Evolutionary conservation across 2,888 invertebrate species (phyloP).

Genomic region (Acanthosepion esculentum): DNA sequence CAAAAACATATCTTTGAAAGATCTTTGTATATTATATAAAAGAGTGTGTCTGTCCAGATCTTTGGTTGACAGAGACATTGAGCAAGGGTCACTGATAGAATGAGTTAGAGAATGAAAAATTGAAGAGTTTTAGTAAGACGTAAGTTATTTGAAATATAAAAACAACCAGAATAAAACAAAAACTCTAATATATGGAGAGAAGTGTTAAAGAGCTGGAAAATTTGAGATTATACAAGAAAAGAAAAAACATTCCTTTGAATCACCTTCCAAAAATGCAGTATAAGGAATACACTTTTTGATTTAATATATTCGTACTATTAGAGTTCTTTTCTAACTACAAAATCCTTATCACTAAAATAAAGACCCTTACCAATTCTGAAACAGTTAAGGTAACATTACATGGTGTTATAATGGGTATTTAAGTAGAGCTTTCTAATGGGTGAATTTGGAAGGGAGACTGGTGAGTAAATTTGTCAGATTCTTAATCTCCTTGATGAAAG

Average conservation of each 20-base stretch:
- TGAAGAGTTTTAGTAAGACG: background rate
- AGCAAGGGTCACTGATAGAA: no score
- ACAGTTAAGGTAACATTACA: background rate
- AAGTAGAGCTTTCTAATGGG: background rate
- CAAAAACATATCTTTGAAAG: no score
- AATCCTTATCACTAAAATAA: background rate
- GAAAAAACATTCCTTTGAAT: background rate
- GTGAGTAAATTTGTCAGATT: conserved; percentile 10
- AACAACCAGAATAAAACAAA: no score
- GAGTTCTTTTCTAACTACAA: background rate
- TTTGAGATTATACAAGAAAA: background rate
- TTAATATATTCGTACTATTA: background rate
- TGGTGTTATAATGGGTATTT: background rate
- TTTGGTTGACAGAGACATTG: no score
- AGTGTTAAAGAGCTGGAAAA: no score
- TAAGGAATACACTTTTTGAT: background rate
- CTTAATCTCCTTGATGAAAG: background rate
- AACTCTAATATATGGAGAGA: background rate
- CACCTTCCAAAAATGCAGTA: background rate
- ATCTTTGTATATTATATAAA: no score
- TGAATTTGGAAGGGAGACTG: background rate
- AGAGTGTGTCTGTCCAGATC: no score
- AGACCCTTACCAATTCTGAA: background rate
- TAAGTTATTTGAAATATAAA: background rate
- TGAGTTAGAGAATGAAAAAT: background rate